Evolutionary conservation across 2,888 invertebrate genomes (phyloP).

Genomic region (Asteroscopus sphinx): DNA sequence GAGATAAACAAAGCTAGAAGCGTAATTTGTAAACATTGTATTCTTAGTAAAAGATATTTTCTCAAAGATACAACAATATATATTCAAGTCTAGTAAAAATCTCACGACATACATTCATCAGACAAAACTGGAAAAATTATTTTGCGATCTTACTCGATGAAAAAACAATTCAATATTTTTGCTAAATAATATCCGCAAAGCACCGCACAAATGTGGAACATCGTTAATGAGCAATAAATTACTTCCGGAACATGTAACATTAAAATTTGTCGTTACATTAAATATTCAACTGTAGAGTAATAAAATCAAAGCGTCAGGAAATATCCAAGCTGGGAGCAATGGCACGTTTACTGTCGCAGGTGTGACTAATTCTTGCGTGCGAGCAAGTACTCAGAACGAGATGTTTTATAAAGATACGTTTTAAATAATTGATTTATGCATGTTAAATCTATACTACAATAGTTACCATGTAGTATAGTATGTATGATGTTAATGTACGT

Average conservation of each 20-base stretch:
- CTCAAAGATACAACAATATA: slow-evolving; percentile 7
- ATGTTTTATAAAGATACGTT: slow-evolving; percentile 42
- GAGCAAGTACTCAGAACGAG: slow-evolving; percentile 50
- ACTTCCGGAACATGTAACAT: slow-evolving; percentile 53
- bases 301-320: slow-evolving; percentile 65
- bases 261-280: slow-evolving; percentile 52
- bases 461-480: slow-evolving; percentile 17
- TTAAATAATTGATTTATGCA: slow-evolving; percentile 44
- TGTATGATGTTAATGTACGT: slow-evolving; percentile 24
- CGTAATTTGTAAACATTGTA: slow-evolving; percentile 12
- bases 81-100: too few relatives aligned
- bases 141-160: too few relatives aligned
- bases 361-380: slow-evolving; percentile 71
- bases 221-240: slow-evolving; percentile 61
- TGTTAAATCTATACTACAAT: slow-evolving; percentile 48
- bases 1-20: background rate
- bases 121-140: too few relatives aligned
- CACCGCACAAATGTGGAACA: slow-evolving; percentile 20
- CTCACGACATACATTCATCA: too few relatives aligned
- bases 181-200: background rate
- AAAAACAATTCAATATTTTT: too few relatives aligned
- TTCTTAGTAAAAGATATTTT: slow-evolving; percentile 29
- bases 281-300: slow-evolving; percentile 62
- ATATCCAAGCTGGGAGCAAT: slow-evolving; percentile 60
- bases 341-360: slow-evolving; percentile 69